A percentile compares a stretch with the other conserved stretches of the same genome.
phyloP scores from a whole-genome alignment of 2,797 vertebrate genomes.

The Lacerta bilineata region DNA sequence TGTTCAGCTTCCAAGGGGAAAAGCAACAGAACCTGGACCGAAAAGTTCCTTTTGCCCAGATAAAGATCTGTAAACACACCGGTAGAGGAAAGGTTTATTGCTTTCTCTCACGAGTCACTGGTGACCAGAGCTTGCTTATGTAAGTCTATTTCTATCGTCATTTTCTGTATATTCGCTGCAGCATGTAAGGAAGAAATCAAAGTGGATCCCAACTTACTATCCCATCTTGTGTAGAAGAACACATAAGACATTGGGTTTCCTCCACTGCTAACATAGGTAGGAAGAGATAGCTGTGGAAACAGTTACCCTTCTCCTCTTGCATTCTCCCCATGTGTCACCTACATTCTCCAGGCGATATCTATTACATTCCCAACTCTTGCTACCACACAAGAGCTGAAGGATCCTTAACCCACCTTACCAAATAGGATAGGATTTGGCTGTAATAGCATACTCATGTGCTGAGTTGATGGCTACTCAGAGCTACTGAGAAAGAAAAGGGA shows the following conservation, averaged over 20 bases:
- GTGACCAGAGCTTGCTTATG: rapidly evolving
- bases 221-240: background rate
- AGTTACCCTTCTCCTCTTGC: background rate
- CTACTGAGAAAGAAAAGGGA: background rate
- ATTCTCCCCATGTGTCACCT: background rate
- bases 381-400: background rate
- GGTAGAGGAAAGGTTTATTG: background rate
- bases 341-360: background rate
- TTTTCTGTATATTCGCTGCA: background rate
- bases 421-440: no score
- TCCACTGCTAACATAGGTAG: background rate
- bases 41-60: background rate
- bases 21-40: background rate
- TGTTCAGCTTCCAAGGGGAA: background rate
- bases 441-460: background rate
- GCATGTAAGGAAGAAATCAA: background rate
- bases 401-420: background rate
- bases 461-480: background rate
- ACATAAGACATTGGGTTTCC: background rate
- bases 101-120: background rate
- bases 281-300: background rate
- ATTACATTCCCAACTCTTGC: background rate
- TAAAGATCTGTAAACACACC: background rate
- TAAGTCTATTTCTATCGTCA: background rate
- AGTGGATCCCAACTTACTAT: background rate